phyloP scores from a whole-genome alignment of 23 tunicate species.

The Ciona savignyi region DNA sequence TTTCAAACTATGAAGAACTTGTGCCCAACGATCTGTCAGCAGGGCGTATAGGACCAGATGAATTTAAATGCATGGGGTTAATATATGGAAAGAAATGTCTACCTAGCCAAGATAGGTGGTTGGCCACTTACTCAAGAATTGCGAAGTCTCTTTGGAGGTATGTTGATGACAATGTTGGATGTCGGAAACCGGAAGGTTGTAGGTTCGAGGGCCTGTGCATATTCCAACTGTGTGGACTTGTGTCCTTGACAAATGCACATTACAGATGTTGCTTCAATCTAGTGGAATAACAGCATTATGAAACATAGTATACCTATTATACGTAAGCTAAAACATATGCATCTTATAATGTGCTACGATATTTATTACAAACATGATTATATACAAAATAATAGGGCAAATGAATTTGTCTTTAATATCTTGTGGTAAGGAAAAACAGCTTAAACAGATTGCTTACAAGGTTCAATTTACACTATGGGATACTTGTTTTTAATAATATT shows the following conservation, averaged over 20 bases:
- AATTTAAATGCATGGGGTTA: conserved; percentile 83
- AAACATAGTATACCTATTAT: no score
- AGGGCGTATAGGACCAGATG: conserved; percentile 67
- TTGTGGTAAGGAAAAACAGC: no score
- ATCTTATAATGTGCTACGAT: no score
- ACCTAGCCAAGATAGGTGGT: conserved; percentile 94
- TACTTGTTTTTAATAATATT: no score
- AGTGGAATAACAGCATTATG: no score
- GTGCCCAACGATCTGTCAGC: conserved; percentile 79
- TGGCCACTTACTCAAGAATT: conserved; percentile 78
- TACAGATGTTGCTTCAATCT: not conserved
- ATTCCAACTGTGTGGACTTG: not conserved
- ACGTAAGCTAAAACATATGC: no score
- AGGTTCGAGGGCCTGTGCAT: not conserved
- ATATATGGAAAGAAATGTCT: conserved; percentile 97
- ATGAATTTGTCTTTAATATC: no score
- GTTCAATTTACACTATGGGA: no score
- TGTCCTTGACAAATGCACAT: not conserved
- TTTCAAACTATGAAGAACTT: conserved; percentile 62
- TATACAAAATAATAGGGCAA: no score
- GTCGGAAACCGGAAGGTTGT: not conserved
- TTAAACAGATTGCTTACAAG: no score
- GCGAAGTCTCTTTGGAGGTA: conserved; percentile 79
- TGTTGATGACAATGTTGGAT: not conserved
- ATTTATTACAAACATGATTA: no score